phyloP scores from a whole-genome alignment of 30 jellyfish, hydroid and myxozoan genomes.

The Cassiopea andromeda region DNA sequence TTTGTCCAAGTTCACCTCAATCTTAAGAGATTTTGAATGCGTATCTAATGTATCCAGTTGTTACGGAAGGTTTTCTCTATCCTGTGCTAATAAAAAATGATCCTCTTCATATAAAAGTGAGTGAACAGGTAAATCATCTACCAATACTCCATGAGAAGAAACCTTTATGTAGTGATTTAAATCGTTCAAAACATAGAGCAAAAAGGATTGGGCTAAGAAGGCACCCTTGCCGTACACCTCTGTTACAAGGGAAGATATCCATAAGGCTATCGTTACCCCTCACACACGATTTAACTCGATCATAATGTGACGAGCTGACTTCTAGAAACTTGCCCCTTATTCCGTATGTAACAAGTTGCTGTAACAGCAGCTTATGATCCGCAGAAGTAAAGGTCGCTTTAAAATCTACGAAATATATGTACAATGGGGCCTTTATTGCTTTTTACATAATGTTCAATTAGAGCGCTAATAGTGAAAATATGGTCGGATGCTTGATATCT shows the following conservation, averaged over 20 bases:
- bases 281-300: background rate
- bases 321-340: constrained; percentile 40
- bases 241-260: too few relatives aligned
- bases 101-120: constrained; percentile 35
- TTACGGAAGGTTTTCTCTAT: constrained; percentile 34
- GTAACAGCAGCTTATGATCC: background rate
- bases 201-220: too few relatives aligned
- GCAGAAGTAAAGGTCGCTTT: constrained; percentile 17
- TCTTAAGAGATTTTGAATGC: constrained; percentile 8
- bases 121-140: constrained; percentile 25
- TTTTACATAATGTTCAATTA: constrained; percentile 24
- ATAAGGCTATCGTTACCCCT: too few relatives aligned
- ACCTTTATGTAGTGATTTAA: constrained; percentile 9
- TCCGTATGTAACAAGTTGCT: constrained; percentile 21
- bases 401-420: constrained; percentile 11
- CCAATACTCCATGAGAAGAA: constrained; percentile 31
- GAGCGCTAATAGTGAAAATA: constrained; percentile 32
- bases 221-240: too few relatives aligned
- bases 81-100: constrained; percentile 21
- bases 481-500: constrained; percentile 37
- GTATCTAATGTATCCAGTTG: constrained; percentile 25
- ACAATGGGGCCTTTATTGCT: constrained; percentile 30
- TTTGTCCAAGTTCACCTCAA: background rate
- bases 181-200: background rate
- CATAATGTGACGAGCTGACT: constrained; percentile 36